Percentiles rank a stretch among this genome's conserved stretches.
These are phyloP conservation scores for Conus canariensis DNA, from an alignment of 2,888 invertebrate genomes.

Conservation along the genomic window DNA sequence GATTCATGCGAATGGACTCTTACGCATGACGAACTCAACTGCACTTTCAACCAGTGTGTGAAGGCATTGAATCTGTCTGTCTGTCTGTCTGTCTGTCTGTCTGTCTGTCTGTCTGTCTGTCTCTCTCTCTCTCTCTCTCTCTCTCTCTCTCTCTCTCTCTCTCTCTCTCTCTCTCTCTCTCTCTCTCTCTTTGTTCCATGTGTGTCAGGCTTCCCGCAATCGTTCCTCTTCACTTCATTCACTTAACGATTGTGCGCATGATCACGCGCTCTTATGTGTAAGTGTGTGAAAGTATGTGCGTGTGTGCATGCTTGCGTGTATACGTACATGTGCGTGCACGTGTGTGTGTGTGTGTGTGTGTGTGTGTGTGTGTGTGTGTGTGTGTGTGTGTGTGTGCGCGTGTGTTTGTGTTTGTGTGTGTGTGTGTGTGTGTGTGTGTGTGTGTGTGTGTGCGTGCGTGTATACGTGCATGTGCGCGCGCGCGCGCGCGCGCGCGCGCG, in stretches of 20 bases:
- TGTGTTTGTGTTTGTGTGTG: not conserved
- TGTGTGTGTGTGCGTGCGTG: not conserved
- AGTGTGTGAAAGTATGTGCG: no score
- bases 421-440: slow-evolving; percentile 6
- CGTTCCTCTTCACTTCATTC: not conserved
- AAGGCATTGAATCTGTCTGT: not conserved
- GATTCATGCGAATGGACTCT: no score
- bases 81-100: not conserved
- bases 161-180: not conserved
- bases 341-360: no score
- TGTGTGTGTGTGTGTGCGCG: not conserved
- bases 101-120: not conserved
- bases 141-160: not conserved
- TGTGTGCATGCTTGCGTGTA: no score
- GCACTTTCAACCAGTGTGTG: no score
- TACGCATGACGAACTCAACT: no score
- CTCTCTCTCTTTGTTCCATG: not conserved
- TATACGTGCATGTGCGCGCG: not conserved
- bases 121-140: not conserved
- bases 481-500: not conserved
- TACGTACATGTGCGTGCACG: no score
- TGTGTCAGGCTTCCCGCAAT: not conserved
- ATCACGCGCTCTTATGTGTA: no score
- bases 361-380: not conserved
- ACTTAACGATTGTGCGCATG: no score